Evolutionary conservation across 2,888 invertebrate species (phyloP).

Genomic region (Drosophila nr. perissopoda): DNA sequence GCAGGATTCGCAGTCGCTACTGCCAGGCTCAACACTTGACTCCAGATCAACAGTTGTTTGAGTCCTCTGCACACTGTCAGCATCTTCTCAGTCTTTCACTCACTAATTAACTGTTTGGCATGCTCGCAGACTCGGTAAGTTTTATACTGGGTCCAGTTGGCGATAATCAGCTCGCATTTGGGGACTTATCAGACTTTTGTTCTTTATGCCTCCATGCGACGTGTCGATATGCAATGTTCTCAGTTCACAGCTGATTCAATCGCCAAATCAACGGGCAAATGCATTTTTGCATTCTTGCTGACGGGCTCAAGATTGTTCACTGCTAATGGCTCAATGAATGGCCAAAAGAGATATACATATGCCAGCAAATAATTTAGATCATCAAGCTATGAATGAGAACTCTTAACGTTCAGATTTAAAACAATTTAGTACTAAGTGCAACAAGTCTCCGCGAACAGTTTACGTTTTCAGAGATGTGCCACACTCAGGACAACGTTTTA

Average conservation of each 20-base stretch:
- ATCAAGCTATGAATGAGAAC: neutral
- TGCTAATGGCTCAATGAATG: conserved; percentile 16
- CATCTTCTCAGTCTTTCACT: conserved; percentile 9
- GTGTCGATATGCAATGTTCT: conserved; percentile 39
- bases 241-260: neutral
- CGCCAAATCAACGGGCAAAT: neutral
- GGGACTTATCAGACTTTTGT: conserved; percentile 11
- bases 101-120: conserved; percentile 1
- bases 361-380: neutral
- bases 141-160: conserved; percentile 28
- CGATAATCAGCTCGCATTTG: neutral
- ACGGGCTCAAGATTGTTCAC: conserved; percentile 1
- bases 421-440: neutral
- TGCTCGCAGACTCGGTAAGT: neutral
- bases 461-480: neutral
- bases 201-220: conserved; percentile 4
- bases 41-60: conserved; percentile 2
- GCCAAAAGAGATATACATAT: neutral
- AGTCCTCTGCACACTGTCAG: neutral
- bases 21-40: conserved; percentile 15
- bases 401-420: neutral
- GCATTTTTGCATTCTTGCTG: conserved; percentile 22
- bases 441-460: neutral
- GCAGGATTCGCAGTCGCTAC: neutral
- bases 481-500: neutral